Evolutionary conservation across 2,113 vertebrate species (phyloP).

Genomic region (Rhynchomys soricoides): DNA sequence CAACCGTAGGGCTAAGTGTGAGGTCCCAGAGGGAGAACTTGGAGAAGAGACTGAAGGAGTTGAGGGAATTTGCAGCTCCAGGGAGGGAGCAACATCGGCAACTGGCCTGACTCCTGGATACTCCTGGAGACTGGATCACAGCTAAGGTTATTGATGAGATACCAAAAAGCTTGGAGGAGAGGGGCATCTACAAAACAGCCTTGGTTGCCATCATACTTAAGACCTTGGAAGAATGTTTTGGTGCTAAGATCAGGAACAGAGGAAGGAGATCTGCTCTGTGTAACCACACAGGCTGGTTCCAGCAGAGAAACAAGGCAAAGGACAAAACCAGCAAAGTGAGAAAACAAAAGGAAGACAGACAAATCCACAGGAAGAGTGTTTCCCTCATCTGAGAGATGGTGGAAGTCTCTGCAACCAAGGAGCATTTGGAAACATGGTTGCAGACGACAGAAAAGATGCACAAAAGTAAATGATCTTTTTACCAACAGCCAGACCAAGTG

Average conservation of each 20-base stretch:
- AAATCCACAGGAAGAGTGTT: neutral
- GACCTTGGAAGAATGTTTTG: neutral
- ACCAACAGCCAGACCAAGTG: neutral
- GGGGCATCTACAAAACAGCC: neutral
- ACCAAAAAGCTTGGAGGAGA: neutral
- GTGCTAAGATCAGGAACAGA: neutral
- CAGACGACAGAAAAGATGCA: neutral
- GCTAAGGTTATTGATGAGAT: neutral
- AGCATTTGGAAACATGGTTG: neutral
- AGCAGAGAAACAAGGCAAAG: neutral
- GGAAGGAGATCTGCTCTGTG: neutral
- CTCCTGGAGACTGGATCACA: no score
- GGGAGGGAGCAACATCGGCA: no score
- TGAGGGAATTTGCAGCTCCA: no score
- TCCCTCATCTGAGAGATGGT: neutral
- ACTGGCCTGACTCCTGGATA: no score
- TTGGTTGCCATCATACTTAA: neutral
- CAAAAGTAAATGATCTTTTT: neutral
- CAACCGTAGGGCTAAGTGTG: no score
- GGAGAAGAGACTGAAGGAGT: no score
- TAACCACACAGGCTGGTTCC: neutral
- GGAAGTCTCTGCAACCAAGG: neutral
- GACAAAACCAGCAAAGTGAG: neutral
- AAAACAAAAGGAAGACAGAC: neutral
- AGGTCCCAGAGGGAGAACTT: no score